Conservation (phyloP, 2,888 invertebrate species). For the Adineta ricciae region DNA sequence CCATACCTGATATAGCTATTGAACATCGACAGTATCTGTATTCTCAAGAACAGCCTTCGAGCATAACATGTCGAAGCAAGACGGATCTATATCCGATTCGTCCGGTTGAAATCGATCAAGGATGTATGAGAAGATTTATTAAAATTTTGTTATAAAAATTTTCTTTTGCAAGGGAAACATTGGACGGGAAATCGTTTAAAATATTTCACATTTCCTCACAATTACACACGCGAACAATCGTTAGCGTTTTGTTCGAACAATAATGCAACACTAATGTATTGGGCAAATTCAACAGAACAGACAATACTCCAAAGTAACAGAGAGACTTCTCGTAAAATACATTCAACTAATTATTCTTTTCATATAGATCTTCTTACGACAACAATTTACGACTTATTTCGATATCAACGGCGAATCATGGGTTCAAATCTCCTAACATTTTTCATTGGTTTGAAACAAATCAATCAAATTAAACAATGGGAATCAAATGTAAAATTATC, state of each 20-base stretch:
- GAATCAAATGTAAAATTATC: neutral
- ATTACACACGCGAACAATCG: neutral
- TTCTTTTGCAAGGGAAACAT: neutral
- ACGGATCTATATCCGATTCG: neutral
- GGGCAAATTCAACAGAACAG: neutral
- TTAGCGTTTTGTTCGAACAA: neutral
- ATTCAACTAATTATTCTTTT: too few species aligned
- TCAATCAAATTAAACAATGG: neutral
- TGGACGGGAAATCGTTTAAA: neutral
- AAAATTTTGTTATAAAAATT: neutral
- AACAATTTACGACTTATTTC: neutral
- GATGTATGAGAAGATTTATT: neutral
- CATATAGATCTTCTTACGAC: neutral
- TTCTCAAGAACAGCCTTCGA: neutral
- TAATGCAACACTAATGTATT: slow-evolving; percentile 12
- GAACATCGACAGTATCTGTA: neutral
- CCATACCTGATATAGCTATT: slow-evolving; percentile 5
- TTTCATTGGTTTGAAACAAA: neutral
- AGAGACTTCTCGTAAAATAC: neutral
- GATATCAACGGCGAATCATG: neutral
- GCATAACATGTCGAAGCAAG: slow-evolving; percentile 10
- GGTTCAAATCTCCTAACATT: neutral
- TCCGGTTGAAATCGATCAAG: neutral
- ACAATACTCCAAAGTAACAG: neutral
- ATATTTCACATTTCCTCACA: neutral